Base-by-base conservation (phyloP, 1,140 invertebrate species). In the Grapholita molesta region DNA sequence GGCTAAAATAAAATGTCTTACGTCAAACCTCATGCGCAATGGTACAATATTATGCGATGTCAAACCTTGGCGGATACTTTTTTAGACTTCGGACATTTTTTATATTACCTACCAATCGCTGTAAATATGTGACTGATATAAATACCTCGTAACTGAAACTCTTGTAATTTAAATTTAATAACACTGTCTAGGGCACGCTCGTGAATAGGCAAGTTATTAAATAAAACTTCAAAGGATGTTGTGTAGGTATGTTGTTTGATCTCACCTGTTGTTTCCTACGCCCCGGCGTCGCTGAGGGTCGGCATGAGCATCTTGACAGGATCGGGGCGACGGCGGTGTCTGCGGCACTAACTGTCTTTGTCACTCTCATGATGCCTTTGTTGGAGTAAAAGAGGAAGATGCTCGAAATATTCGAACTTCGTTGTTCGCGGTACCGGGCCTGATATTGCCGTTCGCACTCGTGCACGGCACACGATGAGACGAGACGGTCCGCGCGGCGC, bases 81-180 rank as follows among this genome's bases (percentile, higher is more conserved):
- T n/a, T n/a, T n/a, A n/a, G n/a, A n/a, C n/a, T n/a, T n/a, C n/a
- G n/a, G n/a, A n/a, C n/a, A n/a, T n/a, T n/a, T n/a, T n/a, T 21
- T 48, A 18, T 21, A 30, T 30, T 30, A 30, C 7, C 3, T 4
- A 30, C 28, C 3, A 52, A 15, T n/a, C n/a, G n/a, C n/a, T n/a
- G n/a, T n/a, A n/a, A n/a, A n/a, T n/a, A n/a, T n/a, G n/a, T n/a
- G n/a, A n/a, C n/a, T n/a, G 42, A 52, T 15, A 52, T 52, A 12
- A 5, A n/a, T 18, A 18, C 1, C 42, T 12, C 42, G 12, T 52
- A 2, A 52, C 2, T 52, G 42, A 5, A 15, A 52, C n/a, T 18
- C n/a, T n/a, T n/a, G n/a, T 61, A 61, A 61, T 61, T 61, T 61
- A 61, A 61, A 28, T 61, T 61, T 61, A 61, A 61, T 61, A 61